A percentile compares a stretch with the other conserved stretches of the same genome.
phyloP scores from a whole-genome alignment of 2,113 vertebrate species.

The Zapornia atra region DNA sequence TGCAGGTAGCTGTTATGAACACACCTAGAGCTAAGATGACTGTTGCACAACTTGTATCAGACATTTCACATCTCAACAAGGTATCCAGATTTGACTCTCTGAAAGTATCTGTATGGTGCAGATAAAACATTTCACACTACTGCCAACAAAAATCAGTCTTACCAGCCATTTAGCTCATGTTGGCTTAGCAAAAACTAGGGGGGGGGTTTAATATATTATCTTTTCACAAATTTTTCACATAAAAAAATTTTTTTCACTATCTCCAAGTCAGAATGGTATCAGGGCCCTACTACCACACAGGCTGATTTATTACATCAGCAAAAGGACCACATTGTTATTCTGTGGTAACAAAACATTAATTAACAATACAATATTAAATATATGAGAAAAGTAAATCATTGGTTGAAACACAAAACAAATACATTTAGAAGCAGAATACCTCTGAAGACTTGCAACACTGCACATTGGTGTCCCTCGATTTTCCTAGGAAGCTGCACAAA shows the following conservation, averaged over 20 bases:
- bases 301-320: neutral
- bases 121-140: neutral
- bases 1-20: neutral
- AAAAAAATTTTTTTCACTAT: no score
- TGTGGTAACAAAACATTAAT: neutral
- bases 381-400: neutral
- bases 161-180: neutral
- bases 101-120: neutral
- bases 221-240: neutral
- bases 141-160: neutral
- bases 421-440: neutral
- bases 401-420: neutral
- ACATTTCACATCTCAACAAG: neutral
- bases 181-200: neutral
- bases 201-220: neutral
- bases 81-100: neutral
- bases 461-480: neutral
- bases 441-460: neutral
- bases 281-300: neutral
- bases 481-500: neutral
- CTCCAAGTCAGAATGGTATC: neutral
- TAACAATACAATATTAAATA: neutral
- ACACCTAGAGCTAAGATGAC: accelerated
- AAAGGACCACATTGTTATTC: neutral
- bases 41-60: neutral